A percentile compares a stretch with the other conserved stretches of the same genome.
These are phyloP conservation scores for Dastarcus helophoroides DNA, from an alignment of 2,888 invertebrate species.

Conservation along the genomic window DNA sequence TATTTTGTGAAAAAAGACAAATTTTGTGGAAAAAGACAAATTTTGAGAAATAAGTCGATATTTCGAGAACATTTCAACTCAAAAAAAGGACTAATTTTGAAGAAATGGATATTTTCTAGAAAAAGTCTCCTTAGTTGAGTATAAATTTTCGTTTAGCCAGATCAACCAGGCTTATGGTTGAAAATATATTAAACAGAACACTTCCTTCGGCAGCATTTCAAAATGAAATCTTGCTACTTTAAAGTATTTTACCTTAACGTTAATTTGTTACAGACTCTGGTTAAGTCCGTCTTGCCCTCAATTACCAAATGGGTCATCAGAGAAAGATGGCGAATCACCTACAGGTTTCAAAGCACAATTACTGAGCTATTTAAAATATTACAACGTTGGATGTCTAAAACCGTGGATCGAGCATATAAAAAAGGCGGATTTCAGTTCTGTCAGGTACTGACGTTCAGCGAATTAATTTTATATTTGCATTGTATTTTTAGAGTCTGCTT, in stretches of 20 bases:
- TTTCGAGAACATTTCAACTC: too few species aligned
- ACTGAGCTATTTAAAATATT: conserved; percentile 62
- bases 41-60: too few species aligned
- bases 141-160: too few species aligned
- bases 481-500: conserved; percentile 61
- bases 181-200: too few species aligned
- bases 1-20: too few species aligned
- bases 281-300: conserved; percentile 69
- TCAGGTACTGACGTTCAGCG: conserved; percentile 49
- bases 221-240: neutral
- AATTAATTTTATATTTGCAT: neutral
- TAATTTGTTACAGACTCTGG: conserved; percentile 56
- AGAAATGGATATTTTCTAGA: too few species aligned
- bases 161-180: too few species aligned
- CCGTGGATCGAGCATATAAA: conserved; percentile 65
- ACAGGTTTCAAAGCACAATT: conserved; percentile 75
- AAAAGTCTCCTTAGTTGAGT: too few species aligned
- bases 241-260: neutral
- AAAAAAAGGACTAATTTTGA: too few species aligned
- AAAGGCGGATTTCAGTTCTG: conserved; percentile 66
- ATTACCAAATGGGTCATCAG: conserved; percentile 43
- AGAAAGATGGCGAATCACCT: conserved; percentile 60
- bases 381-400: conserved; percentile 54
- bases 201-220: neutral
- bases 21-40: too few species aligned